phyloP scores from a whole-genome alignment of 2,797 vertebrate genomes.

The Ceyx erithaca region DNA sequence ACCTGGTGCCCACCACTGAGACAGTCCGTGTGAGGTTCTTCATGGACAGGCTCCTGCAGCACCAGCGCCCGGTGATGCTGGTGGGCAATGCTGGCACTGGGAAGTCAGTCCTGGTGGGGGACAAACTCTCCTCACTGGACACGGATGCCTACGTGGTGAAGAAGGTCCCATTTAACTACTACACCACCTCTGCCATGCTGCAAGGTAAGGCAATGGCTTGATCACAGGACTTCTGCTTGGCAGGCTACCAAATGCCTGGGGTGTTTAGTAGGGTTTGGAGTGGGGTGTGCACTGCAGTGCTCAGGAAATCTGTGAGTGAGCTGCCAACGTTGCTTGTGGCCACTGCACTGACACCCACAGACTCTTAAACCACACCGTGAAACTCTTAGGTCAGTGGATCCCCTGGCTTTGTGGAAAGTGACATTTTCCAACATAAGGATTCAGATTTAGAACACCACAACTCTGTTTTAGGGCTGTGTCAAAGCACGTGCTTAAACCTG shows the following conservation, averaged over 20 bases:
- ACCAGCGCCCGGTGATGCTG: slow-evolving; percentile 87
- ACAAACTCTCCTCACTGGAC: slow-evolving; percentile 86
- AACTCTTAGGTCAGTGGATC: background rate
- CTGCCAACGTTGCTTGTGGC: rapidly evolving
- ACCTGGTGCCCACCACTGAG: slow-evolving; percentile 91
- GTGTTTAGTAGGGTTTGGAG: rapidly evolving
- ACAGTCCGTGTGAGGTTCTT: slow-evolving; percentile 90
- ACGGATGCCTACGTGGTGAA: slow-evolving; percentile 86
- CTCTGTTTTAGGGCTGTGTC: background rate
- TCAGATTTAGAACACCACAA: background rate
- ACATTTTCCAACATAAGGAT: background rate
- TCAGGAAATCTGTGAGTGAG: rapidly evolving
- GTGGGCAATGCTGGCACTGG: slow-evolving; percentile 90
- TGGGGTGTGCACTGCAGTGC: rapidly evolving
- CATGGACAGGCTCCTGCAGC: slow-evolving; percentile 86
- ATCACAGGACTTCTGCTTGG: rapidly evolving
- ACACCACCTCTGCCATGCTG: slow-evolving; percentile 94
- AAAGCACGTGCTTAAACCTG: background rate
- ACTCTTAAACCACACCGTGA: background rate
- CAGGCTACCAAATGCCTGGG: background rate
- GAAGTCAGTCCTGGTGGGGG: slow-evolving; percentile 90
- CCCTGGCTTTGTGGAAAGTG: background rate
- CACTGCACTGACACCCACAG: background rate
- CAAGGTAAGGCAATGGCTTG: slow-evolving; percentile 82
- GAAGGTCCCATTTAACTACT: slow-evolving; percentile 94